Base-by-base conservation (phyloP, 2,888 invertebrate species). In the Habroteleia sp. region DNA sequence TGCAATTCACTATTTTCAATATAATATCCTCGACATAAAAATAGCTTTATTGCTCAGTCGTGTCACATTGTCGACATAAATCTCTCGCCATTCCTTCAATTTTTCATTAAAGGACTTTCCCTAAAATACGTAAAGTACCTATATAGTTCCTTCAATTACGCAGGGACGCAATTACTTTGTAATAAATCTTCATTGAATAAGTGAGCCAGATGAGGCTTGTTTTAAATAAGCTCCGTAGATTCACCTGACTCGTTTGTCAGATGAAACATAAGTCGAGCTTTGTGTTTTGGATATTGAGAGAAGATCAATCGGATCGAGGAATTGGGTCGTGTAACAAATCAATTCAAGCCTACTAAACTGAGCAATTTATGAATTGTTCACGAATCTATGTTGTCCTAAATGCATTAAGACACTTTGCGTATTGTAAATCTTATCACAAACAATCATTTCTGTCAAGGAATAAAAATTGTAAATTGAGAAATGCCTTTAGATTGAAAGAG, bases 241-340 rank as follows among this genome's bases (percentile, higher is more conserved):
- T 58, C 35, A 56, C 58, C 54, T 41, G 50, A 50, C 27, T 69
- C 58, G 58, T 69, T 69, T 69, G 68, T 68, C 33, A 69, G 58
- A 58, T 69, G 50, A 50, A 58, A 69, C 50, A 35, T 58, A 58
- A 58, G 68, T 69, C 50, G 23, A 58, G 39, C 60, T 69, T 69
- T 68, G 68, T 69, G 46, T 60, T 65, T 69, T 60, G 68, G 58
- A 58, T 68, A 68, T 58, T 68, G 46, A 56, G 27, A 33, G 42
- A 50, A 33, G 31, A 50, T 69, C 50, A 69, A 60, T 69, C 71
- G 62, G 48, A 65, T 75, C 58, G 54, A 52, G 65, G 60, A 66
- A 69, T 60, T 75, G 50, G 75, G 66, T 75, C 71, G 75, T 71
- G 46, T 44, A 75, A 71, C 71, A 54, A 71, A 71, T 75, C 75